Conservation (phyloP, 2,888 invertebrate species). For the Tenthredo mesomela region DNA sequence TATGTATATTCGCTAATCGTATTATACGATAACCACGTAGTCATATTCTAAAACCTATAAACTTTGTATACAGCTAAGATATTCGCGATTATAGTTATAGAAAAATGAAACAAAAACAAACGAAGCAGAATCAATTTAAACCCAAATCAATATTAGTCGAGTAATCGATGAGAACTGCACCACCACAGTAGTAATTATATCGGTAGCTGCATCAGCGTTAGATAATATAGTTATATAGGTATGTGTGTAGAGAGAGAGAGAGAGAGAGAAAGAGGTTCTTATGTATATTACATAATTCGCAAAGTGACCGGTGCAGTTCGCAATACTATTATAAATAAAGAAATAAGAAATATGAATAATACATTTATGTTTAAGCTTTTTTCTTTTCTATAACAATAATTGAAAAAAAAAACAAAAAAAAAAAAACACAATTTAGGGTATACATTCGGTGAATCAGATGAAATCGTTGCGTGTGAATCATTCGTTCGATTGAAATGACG, state of each 20-base stretch:
- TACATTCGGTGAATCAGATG: constrained; percentile 22
- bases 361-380: not conserved
- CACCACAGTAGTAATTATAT: constrained; percentile 2
- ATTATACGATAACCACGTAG: not conserved
- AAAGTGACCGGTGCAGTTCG: not conserved
- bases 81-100: not conserved
- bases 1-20: not conserved
- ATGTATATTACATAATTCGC: constrained; percentile 32
- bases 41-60: not conserved
- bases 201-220: constrained; percentile 15
- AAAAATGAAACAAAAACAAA: not conserved
- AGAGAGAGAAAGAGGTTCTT: constrained; percentile 27
- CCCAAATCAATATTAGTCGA: not conserved
- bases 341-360: not conserved
- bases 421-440: not conserved
- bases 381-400: not conserved
- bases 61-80: not conserved
- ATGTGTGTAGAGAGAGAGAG: too few species aligned
- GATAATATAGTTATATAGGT: constrained; percentile 28
- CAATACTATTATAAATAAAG: not conserved
- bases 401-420: not conserved
- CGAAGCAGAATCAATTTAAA: not conserved
- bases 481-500: constrained; percentile 40
- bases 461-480: constrained; percentile 41
- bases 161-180: not conserved